Base-by-base conservation (phyloP, 2,888 invertebrate genomes). In the Scelioninae gen. 1 region DNA sequence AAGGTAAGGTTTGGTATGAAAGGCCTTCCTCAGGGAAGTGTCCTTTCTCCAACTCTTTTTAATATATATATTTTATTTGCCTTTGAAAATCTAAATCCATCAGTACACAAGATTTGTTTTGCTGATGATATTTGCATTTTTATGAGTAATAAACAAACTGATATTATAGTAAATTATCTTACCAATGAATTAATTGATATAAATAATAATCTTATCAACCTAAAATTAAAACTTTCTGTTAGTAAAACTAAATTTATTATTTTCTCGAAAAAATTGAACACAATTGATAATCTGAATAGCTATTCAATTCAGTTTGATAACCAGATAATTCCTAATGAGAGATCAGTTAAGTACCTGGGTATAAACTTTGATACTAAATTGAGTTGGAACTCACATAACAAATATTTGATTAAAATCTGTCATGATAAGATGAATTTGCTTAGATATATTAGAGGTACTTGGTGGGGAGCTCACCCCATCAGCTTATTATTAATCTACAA, bases 361-460 rank as follows among this genome's bases (percentile, higher is more conserved):
- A 0, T 75, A 6, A 49, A 0, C 0, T 8, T 75, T 7, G 66
- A 75, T 45, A 16, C 49, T 10, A 56, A 29, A 49, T n/a, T 75
- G 6, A 55, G 15, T 7, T 75, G 75, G 75, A 32, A 45, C 0
- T 1, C 2, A 0, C 63, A 63, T 31, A 13, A 8, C 0, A 75
- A 31, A 5, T 0, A 32, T 8, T 11, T 23, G 10, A 8, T 45
- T 10, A 0, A 2, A 13, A 75, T 56, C 23, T 7, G 47, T 13
- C 55, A 32, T 11, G 55, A 60, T 9, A 68, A 51, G 16, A 13
- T 62, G 5, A 43, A 82, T 60, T 45, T 82, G 11, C 16, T 76
- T 15, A 77, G 77, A 72, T 76, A 55, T 47, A 47, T 82, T 11
- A 38, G 77, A 34, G 56, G 63, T 9, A 69, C 69, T 0, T 78